phyloP scores from a whole-genome alignment of 2,113 vertebrate genomes.

The Poeciliopsis retropinna region DNA sequence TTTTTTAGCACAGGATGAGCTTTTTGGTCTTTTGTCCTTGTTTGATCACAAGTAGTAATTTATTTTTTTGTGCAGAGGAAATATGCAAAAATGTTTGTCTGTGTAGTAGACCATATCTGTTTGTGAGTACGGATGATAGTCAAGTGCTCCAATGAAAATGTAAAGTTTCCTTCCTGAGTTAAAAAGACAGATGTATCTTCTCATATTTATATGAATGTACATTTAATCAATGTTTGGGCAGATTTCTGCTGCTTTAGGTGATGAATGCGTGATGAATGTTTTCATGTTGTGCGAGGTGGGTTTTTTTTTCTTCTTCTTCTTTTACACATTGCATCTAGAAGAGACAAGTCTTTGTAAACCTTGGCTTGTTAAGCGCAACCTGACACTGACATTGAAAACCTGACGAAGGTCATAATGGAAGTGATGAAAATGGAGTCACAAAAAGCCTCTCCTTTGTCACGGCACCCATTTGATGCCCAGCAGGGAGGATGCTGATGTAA shows the following conservation, averaged over 20 bases:
- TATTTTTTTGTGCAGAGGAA: not conserved
- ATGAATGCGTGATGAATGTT: not conserved
- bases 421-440: not conserved
- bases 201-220: not conserved
- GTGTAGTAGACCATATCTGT: too few species aligned
- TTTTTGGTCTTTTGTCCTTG: not conserved
- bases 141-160: not conserved
- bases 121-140: not conserved
- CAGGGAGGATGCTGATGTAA: not conserved
- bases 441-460: not conserved
- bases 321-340: not conserved
- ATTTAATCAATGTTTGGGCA: not conserved
- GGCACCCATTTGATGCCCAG: slow-evolving; percentile 1
- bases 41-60: not conserved
- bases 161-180: not conserved
- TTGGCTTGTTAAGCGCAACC: slow-evolving; percentile 32
- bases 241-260: not conserved
- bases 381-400: not conserved
- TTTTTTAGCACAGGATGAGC: not conserved
- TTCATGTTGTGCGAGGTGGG: not conserved
- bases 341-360: slow-evolving; percentile 30
- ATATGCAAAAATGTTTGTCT: too few species aligned
- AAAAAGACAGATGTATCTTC: not conserved
- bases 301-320: not conserved
- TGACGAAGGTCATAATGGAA: slow-evolving; percentile 6